Evolutionary conservation across 2,888 invertebrate species (phyloP).

Genomic region (Brenthis daphne): DNA sequence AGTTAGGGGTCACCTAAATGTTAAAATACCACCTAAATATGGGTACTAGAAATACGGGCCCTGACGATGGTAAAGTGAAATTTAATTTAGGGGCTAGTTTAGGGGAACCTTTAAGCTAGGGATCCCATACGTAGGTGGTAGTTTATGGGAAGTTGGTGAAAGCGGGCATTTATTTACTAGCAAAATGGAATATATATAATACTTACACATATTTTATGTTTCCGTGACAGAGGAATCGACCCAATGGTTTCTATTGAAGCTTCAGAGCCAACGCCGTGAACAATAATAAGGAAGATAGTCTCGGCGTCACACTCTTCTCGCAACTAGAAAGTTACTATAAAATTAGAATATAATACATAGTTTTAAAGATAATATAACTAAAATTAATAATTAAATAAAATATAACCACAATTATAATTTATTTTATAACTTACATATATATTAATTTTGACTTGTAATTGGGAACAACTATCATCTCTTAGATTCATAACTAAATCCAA

Average conservation of each 20-base stretch:
- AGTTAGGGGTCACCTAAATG: no score
- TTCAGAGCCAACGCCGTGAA: constrained; percentile 80
- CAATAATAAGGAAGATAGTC: constrained; percentile 77
- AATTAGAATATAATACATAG: neutral
- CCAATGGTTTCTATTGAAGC: constrained; percentile 84
- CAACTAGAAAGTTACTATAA: constrained; percentile 50
- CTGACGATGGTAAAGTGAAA: no score
- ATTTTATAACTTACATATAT: constrained; percentile 11
- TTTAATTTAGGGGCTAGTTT: no score
- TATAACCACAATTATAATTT: neutral
- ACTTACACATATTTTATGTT: constrained; percentile 76
- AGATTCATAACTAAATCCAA: constrained; percentile 79
- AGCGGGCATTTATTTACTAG: no score
- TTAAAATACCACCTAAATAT: no score
- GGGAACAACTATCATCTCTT: constrained; percentile 69
- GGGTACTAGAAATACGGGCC: no score
- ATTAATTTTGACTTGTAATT: constrained; percentile 79
- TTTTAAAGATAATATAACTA: neutral
- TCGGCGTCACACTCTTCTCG: constrained; percentile 77
- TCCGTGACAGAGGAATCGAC: constrained; percentile 67
- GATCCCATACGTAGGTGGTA: no score
- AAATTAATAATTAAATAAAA: neutral
- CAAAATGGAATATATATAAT: constrained; percentile 4
- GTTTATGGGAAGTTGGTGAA: no score
- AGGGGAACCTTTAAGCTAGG: no score